Base-by-base conservation (phyloP, 2,888 invertebrate genomes). In the Synanthedon tipuliformis region DNA sequence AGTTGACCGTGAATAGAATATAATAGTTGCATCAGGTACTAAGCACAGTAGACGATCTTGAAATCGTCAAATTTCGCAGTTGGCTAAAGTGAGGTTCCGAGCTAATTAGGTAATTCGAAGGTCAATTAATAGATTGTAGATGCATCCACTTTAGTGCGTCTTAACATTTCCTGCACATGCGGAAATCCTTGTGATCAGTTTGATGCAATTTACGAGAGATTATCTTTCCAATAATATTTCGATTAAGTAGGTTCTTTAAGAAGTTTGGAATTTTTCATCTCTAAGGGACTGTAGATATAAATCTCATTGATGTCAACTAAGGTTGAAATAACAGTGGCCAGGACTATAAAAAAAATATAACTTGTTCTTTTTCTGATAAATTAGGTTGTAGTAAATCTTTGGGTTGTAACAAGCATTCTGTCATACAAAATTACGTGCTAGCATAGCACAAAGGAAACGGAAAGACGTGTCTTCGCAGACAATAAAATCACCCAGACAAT, bases 401-500 rank as follows among this genome's bases (percentile, higher is more conserved):
- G 3, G 23, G 23, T 23, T 23, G 23, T 23, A 23, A 1, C 23
- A 23, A 23, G 23, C 23, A 23, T 23, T 23, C 23, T 23, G 23
- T 23, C 23, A 23, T 23, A 23, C 23, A 23, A 23, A 23, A 34
- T 51, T 51, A 52, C n/a, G 41, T 48, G 50, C 51, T 55, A 45
- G 50, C 54, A 52, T 52, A 52, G 15, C 51, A 51, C 51, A 48
- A 50, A 58, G 41, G 50, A 54, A 55, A 56, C 54, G 55, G 50
- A 53, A 50, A 12, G 15, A n/a, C 45, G 13, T 45, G 15, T 12
- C 15, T 7, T 45, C 13, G 13, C 16, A 48, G 13, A 54, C 54
- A 54, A 56, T 55, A 58, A 51, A 49, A 53, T 57, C 54, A 54
- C 57, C 57, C 5, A 23, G 50, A 34, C 41, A 53, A 54, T 41